Evolutionary conservation across 2,797 vertebrate genomes (phyloP), one percentile per base, ranked within the genome.

Genomic region (Picus viridis): DNA sequence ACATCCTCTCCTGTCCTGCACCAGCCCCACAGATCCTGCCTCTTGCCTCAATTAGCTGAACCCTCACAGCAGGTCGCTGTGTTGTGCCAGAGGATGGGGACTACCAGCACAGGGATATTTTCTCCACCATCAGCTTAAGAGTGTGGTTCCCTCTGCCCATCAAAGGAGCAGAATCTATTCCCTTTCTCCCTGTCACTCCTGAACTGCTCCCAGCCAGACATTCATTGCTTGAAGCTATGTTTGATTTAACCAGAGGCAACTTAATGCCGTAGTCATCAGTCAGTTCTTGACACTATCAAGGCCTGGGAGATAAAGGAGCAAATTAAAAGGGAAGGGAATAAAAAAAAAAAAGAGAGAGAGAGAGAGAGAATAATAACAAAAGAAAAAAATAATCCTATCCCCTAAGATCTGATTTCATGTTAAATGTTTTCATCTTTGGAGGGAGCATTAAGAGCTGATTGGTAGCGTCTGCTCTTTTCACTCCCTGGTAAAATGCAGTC

Each of bases 241-340:
- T 93, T 71, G 88, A 89, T 92, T 89, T 86, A 86, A 92, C 74
- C 84, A 76, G 82, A 83, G 91, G 84, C 92, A 92, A 74, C 91
- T 83, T 51, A 57, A 43, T 56, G 8, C 68, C 1, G 0, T 54
- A 82, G 84, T 71, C 68, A 82, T 91, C 94, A 86, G 49, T 93
- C 95, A 86, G 68, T 27, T 82, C 88, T 86, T 86, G 87, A 85
- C 84, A 80, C 64, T 65, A 72, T 93, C 84, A 93, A 88, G 84
- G 86, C 80, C 83, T 76, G 63, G 51, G 59, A 94, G 86, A 94
- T 93, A 92, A 96, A 96, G 69, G 57, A 67, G 24, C 0, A 6
- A 94, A 93, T 92, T 89, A 82, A 93, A 87, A 94, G 45, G 53
- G 61, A 83, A 57, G 12, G 12, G 61, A 84, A 84, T 67, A 17